Base-by-base conservation (phyloP, 1,140 invertebrate genomes). In the Orius insidiosus region DNA sequence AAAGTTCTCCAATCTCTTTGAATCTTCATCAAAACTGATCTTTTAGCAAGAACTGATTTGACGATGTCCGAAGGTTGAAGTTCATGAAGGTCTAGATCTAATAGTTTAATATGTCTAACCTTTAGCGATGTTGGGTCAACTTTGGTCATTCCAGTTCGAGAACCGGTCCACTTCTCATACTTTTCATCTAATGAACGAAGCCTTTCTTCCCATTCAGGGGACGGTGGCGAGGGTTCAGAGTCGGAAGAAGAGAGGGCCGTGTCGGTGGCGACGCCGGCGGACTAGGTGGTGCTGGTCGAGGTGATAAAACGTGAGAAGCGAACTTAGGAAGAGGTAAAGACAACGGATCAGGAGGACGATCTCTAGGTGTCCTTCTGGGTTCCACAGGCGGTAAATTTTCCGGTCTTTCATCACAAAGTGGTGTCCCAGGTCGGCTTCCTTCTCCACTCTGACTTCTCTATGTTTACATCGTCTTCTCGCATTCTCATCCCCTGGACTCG, bases 21-120 rank as follows among this genome's bases (percentile, higher is more conserved):
- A 80, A 60, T 97, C 92, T 61, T 95, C 90, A 59, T 97, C 92
- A 60, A 96, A 8, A 96, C 87, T 43, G 85, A 92, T 41, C 81
- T 76, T 58, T 88, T 90, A 5, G 88, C 84, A 49, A 95, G 67
- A 40, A 97, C 72, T 9, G 85, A 86, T 56, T 89, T 87, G 3
- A 92, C 81, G 50, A 96, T 93, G 53, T 94, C 90, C 1, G 89
- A 94, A 1, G 88, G 89, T 58, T 93, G 78, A 45, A 85, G 69
- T 57, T 84, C 78, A 53, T 76, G 72, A 5, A 79, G 67, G 55
- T 84, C 80, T 35, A 85, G 65, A 52, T 83, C 78, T 14, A 80
- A 65, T 32, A 82, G 65, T 54, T 78, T 75, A 24, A 24, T 24
- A 51, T 76, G 76, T 0, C 73, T 67, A 50, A 75, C 69, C 60